Evolutionary conservation across 2,888 invertebrate species (phyloP).

Genomic region (Steromphala cineraria): DNA sequence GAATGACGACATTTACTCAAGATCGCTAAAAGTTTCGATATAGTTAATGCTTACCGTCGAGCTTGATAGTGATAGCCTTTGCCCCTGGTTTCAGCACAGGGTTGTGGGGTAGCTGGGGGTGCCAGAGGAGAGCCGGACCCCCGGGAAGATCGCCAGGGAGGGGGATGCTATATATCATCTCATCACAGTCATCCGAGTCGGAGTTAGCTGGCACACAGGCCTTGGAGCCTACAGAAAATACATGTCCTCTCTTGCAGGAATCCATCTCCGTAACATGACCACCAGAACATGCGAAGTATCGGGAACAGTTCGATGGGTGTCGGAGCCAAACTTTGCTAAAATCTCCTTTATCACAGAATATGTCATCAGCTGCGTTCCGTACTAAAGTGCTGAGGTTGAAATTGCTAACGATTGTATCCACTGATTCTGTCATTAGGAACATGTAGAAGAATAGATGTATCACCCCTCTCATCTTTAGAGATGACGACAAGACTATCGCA

Average conservation of each 20-base stretch:
- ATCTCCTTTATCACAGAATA: slow-evolving; percentile 2
- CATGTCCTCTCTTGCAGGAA: slow-evolving; percentile 20
- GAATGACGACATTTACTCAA: no score
- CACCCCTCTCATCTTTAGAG: background rate
- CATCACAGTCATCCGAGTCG: slow-evolving; percentile 27
- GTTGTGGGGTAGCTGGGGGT: slow-evolving; percentile 22
- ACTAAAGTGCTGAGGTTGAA: background rate
- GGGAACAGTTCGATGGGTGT: slow-evolving; percentile 32
- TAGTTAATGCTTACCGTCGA: slow-evolving; percentile 5
- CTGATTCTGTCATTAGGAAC: background rate
- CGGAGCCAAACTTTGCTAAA: slow-evolving; percentile 24
- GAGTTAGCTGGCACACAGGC: slow-evolving; percentile 20
- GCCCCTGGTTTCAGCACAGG: background rate
- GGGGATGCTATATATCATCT: slow-evolving; percentile 23
- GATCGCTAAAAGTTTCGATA: background rate
- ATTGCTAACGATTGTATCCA: background rate
- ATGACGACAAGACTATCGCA: background rate
- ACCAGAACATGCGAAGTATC: slow-evolving; percentile 26
- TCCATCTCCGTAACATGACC: slow-evolving; percentile 27
- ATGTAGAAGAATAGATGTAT: background rate
- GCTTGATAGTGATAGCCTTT: background rate
- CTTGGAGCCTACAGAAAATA: slow-evolving; percentile 23
- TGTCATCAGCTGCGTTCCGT: background rate
- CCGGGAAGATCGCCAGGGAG: background rate
- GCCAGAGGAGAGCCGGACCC: slow-evolving; percentile 20